Conservation (phyloP, 1,140 invertebrate species). For the Musca vetustissima region DNA sequence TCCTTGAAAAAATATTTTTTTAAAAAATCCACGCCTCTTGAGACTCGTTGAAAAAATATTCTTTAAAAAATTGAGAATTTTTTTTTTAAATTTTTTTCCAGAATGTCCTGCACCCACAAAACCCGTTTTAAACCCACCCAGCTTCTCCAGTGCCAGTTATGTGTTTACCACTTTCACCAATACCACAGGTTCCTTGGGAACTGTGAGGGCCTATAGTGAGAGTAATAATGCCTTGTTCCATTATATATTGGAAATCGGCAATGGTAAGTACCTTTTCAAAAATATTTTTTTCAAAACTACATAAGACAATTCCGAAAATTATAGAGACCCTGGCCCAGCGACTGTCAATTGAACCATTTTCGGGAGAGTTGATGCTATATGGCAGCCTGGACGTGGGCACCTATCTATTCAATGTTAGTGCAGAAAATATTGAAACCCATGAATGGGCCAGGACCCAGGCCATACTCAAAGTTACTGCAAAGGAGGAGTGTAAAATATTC, state of each 20-base stretch:
- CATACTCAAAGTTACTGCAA: not conserved
- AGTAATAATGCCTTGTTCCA: not conserved
- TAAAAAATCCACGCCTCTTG: too few species aligned
- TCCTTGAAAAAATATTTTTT: too few species aligned
- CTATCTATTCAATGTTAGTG: slow-evolving; percentile 8
- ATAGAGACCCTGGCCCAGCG: slow-evolving; percentile 1
- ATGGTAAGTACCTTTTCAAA: slow-evolving; percentile 1
- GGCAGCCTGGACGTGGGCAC: not conserved
- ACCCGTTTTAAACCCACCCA: not conserved
- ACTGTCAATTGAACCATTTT: not conserved
- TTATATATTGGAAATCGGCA: not conserved
- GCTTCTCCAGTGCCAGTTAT: not conserved
- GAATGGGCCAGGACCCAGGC: not conserved
- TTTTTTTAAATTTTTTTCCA: not conserved
- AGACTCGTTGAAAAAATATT: too few species aligned
- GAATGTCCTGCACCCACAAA: not conserved
- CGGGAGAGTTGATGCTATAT: slow-evolving; percentile 7
- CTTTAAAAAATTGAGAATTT: too few species aligned
- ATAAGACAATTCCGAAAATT: not conserved
- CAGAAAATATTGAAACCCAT: not conserved
- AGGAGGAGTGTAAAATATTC: slow-evolving; percentile 2
- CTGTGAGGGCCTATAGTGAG: not conserved
- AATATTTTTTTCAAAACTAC: too few species aligned
- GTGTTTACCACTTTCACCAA: slow-evolving; percentile 4
- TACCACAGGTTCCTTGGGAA: not conserved